Evolutionary conservation across 2,113 vertebrate genomes (phyloP).

Genomic region (Eublepharis macularius): DNA sequence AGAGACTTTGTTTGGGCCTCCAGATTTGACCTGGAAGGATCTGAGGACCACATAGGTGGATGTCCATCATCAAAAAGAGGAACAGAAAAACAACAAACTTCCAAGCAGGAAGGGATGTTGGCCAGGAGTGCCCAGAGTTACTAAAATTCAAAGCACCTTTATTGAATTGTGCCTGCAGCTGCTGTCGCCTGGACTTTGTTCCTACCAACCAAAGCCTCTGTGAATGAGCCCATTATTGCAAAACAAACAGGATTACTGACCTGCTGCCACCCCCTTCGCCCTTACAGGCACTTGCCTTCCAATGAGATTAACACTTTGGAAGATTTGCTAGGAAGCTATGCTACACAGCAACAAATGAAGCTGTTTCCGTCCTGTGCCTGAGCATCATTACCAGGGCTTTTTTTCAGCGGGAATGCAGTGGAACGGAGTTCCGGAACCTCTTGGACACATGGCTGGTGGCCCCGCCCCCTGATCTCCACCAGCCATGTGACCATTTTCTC

Average conservation of each 20-base stretch:
- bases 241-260: not conserved
- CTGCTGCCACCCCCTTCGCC: not conserved
- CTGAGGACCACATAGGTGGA: not conserved
- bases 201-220: not conserved
- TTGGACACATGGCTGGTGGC: too few relatives aligned
- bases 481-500: too few relatives aligned
- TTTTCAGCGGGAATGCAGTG: too few relatives aligned
- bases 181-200: not conserved
- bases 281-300: not conserved
- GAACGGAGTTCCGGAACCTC: too few relatives aligned
- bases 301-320: constrained; percentile 5
- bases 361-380: not conserved
- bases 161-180: not conserved
- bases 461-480: too few relatives aligned
- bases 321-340: not conserved
- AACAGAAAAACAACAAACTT: not conserved
- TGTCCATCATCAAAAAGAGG: not conserved
- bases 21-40: not conserved
- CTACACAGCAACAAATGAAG: not conserved
- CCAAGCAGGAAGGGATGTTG: not conserved
- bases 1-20: rapidly evolving
- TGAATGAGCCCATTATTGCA: not conserved
- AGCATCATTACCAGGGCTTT: too few relatives aligned
- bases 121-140: not conserved
- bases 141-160: not conserved